Evolutionary conservation across 2,797 vertebrate species (phyloP), one percentile per base, ranked within the genome.

Genomic region (Glossophaga mutica): DNA sequence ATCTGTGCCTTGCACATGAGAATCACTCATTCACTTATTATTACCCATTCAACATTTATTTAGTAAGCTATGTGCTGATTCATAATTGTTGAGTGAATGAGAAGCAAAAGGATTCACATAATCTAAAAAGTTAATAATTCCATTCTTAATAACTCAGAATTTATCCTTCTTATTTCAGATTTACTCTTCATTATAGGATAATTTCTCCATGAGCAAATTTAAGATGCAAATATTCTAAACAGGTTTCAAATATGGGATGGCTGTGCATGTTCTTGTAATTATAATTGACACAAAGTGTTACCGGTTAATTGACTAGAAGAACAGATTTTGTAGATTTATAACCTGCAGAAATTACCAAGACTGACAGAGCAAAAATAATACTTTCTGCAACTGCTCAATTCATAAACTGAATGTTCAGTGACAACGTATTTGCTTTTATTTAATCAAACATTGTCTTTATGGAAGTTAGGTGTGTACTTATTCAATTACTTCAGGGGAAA

Each of bases 361-460:
- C 1, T 59, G 39, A 90, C 77, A 79, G 55, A 73, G 46, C 0
- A 29, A 87, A 83, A 95, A 85, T 78, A 95, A 77, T n/a, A 32
- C 15, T 14, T 21, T 21, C 46, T 0, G 0, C 16, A 59, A 74
- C 65, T 62, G 71, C 57, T 94, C 87, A 94, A 37, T 39, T 68
- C 11, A 16, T 94, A 90, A 93, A 79, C 44, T 90, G 55, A 9
- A 8, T 1, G n/a, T 88, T 95, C 92, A 88, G 79, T 77, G 93
- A 84, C 46, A 83, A 39, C 39, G 22, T 73, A 46, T 50, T 92
- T 97, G 94, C 92, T 95, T 57, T 87, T 68, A 92, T 84, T 90
- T 91, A 91, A 90, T 96, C 90, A 82, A 77, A 89, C 92, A 85
- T 48, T 78, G 82, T 96, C 92, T 96, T 1, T 96, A 77, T 88